phyloP scores from a whole-genome alignment of 2,888 invertebrate species.

The Baronia brevicornis region DNA sequence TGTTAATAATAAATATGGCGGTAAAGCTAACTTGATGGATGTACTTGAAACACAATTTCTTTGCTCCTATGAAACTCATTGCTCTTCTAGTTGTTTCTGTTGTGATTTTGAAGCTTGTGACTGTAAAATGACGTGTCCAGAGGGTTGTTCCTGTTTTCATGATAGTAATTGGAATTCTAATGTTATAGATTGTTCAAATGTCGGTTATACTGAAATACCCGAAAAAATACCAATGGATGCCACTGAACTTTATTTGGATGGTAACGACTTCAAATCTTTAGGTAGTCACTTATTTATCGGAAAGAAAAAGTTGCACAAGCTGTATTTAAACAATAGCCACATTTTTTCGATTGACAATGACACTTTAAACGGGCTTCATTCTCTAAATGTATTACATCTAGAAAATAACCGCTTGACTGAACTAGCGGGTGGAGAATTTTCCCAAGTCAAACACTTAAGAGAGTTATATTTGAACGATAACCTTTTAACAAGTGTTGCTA shows the following conservation, averaged over 20 bases:
- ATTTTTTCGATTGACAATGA: slow-evolving; percentile 83
- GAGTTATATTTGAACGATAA: slow-evolving; percentile 89
- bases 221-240: slow-evolving; percentile 91
- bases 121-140: slow-evolving; percentile 92
- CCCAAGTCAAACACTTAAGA: slow-evolving; percentile 82
- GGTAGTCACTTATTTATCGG: slow-evolving; percentile 90
- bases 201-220: slow-evolving; percentile 82
- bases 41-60: slow-evolving; percentile 85
- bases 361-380: slow-evolving; percentile 85
- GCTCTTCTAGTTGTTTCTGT: slow-evolving; percentile 89
- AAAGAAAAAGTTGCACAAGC: slow-evolving; percentile 84
- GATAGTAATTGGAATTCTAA: slow-evolving; percentile 89
- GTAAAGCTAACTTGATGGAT: slow-evolving; percentile 80
- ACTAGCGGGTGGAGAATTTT: slow-evolving; percentile 85
- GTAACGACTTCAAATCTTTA: slow-evolving; percentile 83
- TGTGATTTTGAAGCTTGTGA: slow-evolving; percentile 93
- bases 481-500: slow-evolving; percentile 81
- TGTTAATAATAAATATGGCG: slow-evolving; percentile 79
- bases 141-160: slow-evolving; percentile 88
- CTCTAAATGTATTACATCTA: slow-evolving; percentile 83
- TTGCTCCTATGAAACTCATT: slow-evolving; percentile 87
- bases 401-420: slow-evolving; percentile 84
- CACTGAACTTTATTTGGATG: slow-evolving; percentile 89
- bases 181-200: slow-evolving; percentile 87
- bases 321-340: slow-evolving; percentile 86